Percentiles rank a stretch among this genome's conserved stretches.
These are phyloP conservation scores for Choloepus hoffmanni DNA, from an alignment of 2,113 vertebrate species.

Conservation along the genomic window DNA sequence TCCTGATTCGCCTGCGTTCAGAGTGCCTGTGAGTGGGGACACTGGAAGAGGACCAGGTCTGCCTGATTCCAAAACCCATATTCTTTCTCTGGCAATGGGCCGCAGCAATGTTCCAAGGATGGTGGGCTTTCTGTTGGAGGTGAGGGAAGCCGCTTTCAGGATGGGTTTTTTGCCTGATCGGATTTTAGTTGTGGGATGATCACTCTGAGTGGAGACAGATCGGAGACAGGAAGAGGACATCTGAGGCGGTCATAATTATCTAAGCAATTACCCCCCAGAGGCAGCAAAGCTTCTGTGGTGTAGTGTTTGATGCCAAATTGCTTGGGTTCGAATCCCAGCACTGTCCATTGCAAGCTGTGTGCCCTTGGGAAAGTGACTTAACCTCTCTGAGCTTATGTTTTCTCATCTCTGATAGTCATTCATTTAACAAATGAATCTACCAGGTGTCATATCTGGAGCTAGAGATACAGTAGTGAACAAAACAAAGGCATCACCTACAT, in stretches of 20 bases:
- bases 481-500: neutral
- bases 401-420: neutral
- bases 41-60: neutral
- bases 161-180: neutral
- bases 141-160: neutral
- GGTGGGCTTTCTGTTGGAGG: neutral
- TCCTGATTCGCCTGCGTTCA: neutral
- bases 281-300: neutral
- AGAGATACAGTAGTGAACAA: neutral
- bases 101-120: no score
- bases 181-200: neutral
- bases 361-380: neutral
- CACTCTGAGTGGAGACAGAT: neutral
- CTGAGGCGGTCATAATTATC: neutral
- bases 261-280: neutral
- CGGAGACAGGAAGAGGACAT: neutral
- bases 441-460: neutral
- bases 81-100: neutral
- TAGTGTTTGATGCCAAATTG: neutral
- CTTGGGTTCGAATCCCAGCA: neutral
- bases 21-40: neutral
- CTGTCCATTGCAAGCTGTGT: neutral
- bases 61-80: neutral
- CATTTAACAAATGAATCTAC: neutral
- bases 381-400: conserved; percentile 31